Conservation (phyloP, 1,140 invertebrate species). For the Dinothrombium tinctorium region DNA sequence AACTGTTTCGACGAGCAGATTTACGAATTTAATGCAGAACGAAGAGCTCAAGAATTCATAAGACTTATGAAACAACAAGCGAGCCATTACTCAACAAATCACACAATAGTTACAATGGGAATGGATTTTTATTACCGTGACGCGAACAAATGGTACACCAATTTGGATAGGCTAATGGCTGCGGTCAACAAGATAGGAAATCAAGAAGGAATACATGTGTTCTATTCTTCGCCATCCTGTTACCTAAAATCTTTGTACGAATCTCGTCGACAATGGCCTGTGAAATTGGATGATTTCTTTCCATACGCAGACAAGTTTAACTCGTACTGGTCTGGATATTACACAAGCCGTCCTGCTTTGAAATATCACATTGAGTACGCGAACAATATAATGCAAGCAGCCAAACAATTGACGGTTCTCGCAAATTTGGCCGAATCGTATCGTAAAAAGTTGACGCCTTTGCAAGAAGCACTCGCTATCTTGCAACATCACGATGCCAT, state of each 20-base stretch:
- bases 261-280: constrained; percentile 33
- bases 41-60: constrained; percentile 22
- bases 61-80: constrained; percentile 21
- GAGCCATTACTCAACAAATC: constrained; percentile 27
- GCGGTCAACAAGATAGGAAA: constrained; percentile 25
- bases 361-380: constrained; percentile 68
- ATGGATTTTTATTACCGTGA: constrained; percentile 68
- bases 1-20: constrained; percentile 31
- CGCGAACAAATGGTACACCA: constrained; percentile 56
- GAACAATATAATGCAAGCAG: constrained; percentile 51
- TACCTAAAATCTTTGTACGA: constrained; percentile 61
- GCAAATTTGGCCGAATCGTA: constrained; percentile 37
- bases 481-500: constrained; percentile 79
- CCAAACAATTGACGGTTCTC: constrained; percentile 44
- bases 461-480: constrained; percentile 14
- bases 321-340: constrained; percentile 46
- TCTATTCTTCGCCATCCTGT: constrained; percentile 86
- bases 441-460: not conserved
- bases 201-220: constrained; percentile 36
- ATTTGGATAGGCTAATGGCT: constrained; percentile 56
- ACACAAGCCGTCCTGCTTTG: constrained; percentile 70
- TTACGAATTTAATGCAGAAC: constrained; percentile 25
- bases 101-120: constrained; percentile 75
- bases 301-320: constrained; percentile 55
- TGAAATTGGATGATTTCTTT: constrained; percentile 23